A percentile compares a stretch with the other conserved stretches of the same genome.
Conservation (phyloP, 2,797 vertebrate species). For the Ptychobarbus kaznakovi region DNA sequence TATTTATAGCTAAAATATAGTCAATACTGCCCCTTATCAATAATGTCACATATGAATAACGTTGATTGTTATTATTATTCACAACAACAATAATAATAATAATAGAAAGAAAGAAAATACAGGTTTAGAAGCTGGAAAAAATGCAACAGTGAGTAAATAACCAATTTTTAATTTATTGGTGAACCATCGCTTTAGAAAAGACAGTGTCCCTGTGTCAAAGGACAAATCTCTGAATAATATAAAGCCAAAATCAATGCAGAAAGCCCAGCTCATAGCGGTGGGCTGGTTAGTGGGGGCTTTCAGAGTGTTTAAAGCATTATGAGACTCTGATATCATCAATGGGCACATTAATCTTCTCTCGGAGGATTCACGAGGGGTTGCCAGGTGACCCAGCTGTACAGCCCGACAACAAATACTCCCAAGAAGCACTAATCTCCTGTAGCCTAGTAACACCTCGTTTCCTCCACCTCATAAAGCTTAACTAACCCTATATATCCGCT, state of each 20-base stretch:
- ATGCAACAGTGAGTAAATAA: no score
- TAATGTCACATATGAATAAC: no score
- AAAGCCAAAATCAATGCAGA: background rate
- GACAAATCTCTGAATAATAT: background rate
- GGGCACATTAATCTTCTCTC: constrained; percentile 58
- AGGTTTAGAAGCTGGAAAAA: no score
- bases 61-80: background rate
- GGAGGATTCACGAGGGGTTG: constrained; percentile 58
- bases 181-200: background rate
- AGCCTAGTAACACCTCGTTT: constrained; percentile 57
- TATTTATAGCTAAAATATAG: background rate
- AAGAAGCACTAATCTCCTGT: constrained; percentile 52
- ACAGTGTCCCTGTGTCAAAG: background rate
- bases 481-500: constrained; percentile 39
- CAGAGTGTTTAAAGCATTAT: constrained; percentile 49
- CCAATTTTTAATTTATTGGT: background rate
- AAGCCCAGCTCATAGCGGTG: background rate
- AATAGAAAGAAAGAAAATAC: no score
- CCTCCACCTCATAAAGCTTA: constrained; percentile 60
- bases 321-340: constrained; percentile 47
- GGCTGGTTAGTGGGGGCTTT: background rate
- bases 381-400: constrained; percentile 59
- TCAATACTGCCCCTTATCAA: background rate
- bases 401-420: constrained; percentile 56
- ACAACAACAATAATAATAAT: no score